phyloP scores from a whole-genome alignment of 1,140 invertebrate species.

The Bombus sylvicola region DNA sequence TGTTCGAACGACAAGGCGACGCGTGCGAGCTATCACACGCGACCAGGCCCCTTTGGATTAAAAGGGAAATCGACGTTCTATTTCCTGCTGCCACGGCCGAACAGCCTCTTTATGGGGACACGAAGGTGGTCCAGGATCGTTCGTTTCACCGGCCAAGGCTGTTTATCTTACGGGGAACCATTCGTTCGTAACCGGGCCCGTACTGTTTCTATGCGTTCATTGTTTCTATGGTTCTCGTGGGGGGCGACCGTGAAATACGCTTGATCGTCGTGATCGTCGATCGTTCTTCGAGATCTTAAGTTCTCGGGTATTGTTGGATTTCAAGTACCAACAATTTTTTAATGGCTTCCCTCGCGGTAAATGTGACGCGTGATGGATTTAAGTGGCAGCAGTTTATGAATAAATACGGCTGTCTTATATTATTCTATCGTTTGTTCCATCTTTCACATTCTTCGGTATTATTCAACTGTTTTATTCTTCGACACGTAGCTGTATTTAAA shows the following conservation, averaged over 20 bases:
- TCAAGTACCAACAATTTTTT: conserved; percentile 6
- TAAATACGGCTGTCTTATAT: too few relatives aligned
- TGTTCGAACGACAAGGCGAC: conserved; percentile 43
- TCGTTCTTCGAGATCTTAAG: conserved; percentile 6
- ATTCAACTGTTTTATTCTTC: not conserved
- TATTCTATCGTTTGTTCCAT: not conserved
- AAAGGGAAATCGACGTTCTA: conserved; percentile 67
- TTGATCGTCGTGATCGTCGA: conserved; percentile 27
- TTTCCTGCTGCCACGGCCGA: conserved; percentile 53
- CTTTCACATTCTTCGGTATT: not conserved
- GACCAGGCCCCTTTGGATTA: conserved; percentile 53
- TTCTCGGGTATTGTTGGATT: not conserved
- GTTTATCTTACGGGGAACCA: conserved; percentile 41
- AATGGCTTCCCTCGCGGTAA: not conserved
- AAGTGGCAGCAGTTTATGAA: not conserved
- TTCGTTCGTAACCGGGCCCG: conserved; percentile 30
- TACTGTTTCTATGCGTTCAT: conserved; percentile 49
- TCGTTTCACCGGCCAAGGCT: conserved; percentile 45
- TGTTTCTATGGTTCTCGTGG: conserved; percentile 34
- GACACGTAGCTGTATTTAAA: too few relatives aligned
- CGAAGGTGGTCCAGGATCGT: conserved; percentile 63
- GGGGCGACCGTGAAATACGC: conserved; percentile 30
- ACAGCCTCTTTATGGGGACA: conserved; percentile 59
- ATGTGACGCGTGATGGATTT: conserved; percentile 5
- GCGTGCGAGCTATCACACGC: conserved; percentile 66